A percentile compares a stretch with the other conserved stretches of the same genome.
Evolutionary conservation across 2,797 vertebrate species (phyloP).

Genomic region (Euphonia xanthogaster): DNA sequence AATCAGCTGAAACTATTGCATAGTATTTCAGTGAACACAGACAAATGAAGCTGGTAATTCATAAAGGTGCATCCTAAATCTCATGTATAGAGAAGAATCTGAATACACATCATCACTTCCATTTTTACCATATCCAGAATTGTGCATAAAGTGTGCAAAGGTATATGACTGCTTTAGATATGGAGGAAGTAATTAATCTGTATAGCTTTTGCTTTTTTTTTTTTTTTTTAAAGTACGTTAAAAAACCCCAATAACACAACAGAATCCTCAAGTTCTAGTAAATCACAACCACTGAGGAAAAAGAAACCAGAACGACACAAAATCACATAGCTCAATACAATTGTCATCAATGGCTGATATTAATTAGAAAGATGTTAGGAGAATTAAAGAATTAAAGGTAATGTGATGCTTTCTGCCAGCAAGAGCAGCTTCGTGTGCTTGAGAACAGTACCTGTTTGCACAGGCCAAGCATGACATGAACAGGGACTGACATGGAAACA

Average conservation of each 20-base stretch:
- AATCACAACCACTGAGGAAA: neutral
- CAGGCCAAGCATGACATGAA: neutral
- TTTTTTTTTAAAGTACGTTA: neutral
- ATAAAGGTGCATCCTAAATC: neutral
- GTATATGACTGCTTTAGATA: neutral
- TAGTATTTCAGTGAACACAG: neutral
- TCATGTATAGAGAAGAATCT: neutral
- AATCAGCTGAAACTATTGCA: neutral
- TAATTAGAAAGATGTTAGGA: neutral
- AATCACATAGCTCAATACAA: neutral
- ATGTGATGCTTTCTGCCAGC: neutral
- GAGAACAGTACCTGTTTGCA: neutral
- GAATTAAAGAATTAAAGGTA: neutral
- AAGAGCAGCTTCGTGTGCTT: neutral
- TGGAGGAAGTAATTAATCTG: neutral
- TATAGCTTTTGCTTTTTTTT: neutral
- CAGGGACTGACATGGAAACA: accelerated
- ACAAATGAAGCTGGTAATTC: neutral
- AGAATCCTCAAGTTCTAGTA: neutral
- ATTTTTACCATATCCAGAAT: neutral
- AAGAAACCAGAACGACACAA: neutral
- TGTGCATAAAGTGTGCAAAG: neutral
- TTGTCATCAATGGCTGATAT: neutral
- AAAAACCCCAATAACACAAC: neutral
- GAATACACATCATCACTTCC: neutral